phyloP scores from a whole-genome alignment of 2,113 vertebrate genomes.

The Podilymbus podiceps region DNA sequence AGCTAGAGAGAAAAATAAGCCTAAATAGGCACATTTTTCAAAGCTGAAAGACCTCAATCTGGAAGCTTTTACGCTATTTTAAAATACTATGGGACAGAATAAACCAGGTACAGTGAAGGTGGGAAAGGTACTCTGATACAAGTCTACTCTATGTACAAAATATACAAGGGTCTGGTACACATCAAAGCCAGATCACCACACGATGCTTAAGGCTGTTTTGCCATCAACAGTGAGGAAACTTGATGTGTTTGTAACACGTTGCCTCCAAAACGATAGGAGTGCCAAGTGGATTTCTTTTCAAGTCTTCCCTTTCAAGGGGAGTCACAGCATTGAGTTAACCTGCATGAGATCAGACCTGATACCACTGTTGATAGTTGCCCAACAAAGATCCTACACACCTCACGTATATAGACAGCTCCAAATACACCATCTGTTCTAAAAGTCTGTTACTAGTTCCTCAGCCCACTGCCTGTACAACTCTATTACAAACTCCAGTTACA shows the following conservation, averaged over 20 bases:
- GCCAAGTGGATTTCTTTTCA: not conserved
- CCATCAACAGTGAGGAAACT: not conserved
- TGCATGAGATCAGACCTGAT: not conserved
- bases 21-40: not conserved
- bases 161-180: not conserved
- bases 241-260: not conserved
- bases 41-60: not conserved
- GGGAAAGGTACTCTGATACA: not conserved
- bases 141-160: not conserved
- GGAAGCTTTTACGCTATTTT: not conserved
- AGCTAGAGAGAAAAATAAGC: not conserved
- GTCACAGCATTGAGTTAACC: not conserved
- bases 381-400: conserved; percentile 15
- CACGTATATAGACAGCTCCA: not conserved
- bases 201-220: not conserved
- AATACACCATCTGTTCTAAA: not conserved
- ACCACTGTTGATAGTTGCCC: not conserved
- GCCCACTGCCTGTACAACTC: not conserved
- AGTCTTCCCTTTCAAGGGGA: not conserved
- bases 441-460: conserved; percentile 3
- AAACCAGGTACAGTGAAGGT: not conserved
- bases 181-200: not conserved
- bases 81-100: not conserved
- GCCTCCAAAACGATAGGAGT: not conserved
- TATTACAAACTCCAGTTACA: not conserved